These are phyloP conservation scores for Pandemis heparana DNA, from an alignment of 2,888 invertebrate species.

Conservation along the genomic window DNA sequence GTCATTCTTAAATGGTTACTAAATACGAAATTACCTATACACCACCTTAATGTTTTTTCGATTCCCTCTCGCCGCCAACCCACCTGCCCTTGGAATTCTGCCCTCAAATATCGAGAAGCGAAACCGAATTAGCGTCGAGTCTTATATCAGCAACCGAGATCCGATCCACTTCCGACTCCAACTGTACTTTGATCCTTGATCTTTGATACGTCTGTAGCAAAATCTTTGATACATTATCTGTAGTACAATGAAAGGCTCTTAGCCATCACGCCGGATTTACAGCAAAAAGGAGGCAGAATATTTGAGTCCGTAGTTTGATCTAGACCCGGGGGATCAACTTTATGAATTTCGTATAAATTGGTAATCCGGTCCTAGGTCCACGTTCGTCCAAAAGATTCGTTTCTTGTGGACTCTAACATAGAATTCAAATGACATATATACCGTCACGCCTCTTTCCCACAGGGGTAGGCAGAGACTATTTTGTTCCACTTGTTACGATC, in stretches of 20 bases:
- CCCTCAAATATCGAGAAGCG: conserved; percentile 29
- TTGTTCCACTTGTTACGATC: too few species aligned
- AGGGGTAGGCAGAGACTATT: too few species aligned
- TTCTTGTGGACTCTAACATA: background rate
- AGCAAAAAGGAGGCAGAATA: conserved; percentile 11
- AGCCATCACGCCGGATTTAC: conserved; percentile 18
- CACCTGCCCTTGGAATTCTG: background rate
- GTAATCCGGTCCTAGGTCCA: background rate
- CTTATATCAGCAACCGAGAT: conserved; percentile 25
- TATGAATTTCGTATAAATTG: conserved; percentile 10
- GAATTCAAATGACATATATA: too few species aligned
- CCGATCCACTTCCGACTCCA: conserved; percentile 24
- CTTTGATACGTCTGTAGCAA: conserved; percentile 28
- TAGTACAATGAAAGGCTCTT: conserved; percentile 22
- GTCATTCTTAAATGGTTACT: too few species aligned
- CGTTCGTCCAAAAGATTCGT: background rate
- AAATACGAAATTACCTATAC: too few species aligned
- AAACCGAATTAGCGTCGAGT: conserved; percentile 33
- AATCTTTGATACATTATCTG: conserved; percentile 29
- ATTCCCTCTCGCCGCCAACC: background rate
- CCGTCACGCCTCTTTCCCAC: too few species aligned
- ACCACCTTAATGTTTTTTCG: background rate
- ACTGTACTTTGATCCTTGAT: conserved; percentile 31
- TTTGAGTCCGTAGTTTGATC: conserved; percentile 16
- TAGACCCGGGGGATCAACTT: conserved; percentile 7